Conservation (phyloP, 1,140 invertebrate species). For the Drosophila bocki region DNA sequence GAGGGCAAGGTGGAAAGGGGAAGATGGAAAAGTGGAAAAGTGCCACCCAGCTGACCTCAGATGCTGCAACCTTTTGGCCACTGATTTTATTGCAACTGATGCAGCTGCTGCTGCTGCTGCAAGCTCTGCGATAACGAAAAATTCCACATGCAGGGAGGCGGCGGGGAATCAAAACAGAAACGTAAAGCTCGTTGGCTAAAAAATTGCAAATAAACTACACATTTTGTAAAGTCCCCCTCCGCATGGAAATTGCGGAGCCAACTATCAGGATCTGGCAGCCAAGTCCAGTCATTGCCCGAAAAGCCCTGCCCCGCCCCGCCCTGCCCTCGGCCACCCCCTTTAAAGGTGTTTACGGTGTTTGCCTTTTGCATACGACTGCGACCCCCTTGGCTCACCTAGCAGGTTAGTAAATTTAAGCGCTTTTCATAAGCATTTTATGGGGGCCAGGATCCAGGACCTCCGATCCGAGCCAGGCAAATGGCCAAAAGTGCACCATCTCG, state of each 20-base stretch:
- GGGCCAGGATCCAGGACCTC: conserved; percentile 34
- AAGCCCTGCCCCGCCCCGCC: not conserved
- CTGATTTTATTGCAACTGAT: conserved; percentile 80
- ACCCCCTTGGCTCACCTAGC: not conserved
- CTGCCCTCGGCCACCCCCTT: conserved; percentile 39
- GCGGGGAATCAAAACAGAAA: conserved; percentile 63
- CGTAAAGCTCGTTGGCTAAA: conserved; percentile 79
- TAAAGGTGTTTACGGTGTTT: conserved; percentile 81
- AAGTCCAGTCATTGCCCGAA: conserved; percentile 47
- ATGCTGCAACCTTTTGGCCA: conserved; percentile 79
- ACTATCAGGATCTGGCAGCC: conserved; percentile 71
- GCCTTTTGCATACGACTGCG: conserved; percentile 34
- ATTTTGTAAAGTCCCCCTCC: conserved; percentile 59
- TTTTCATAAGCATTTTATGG: conserved; percentile 79
- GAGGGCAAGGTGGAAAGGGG: not conserved
- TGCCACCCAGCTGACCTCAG: conserved; percentile 77
- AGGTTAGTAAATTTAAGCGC: conserved; percentile 81
- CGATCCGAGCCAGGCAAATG: conserved; percentile 43
- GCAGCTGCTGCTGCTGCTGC: conserved; percentile 75
- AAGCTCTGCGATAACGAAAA: conserved; percentile 76
- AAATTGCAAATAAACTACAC: conserved; percentile 81
- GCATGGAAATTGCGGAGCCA: conserved; percentile 72
- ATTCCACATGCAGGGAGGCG: conserved; percentile 63
- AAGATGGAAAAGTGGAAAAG: conserved; percentile 18
- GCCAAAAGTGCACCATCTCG: conserved; percentile 64